These are phyloP conservation scores for Cacatua alba DNA, from an alignment of 2,113 vertebrate genomes.

Conservation along the genomic window DNA sequence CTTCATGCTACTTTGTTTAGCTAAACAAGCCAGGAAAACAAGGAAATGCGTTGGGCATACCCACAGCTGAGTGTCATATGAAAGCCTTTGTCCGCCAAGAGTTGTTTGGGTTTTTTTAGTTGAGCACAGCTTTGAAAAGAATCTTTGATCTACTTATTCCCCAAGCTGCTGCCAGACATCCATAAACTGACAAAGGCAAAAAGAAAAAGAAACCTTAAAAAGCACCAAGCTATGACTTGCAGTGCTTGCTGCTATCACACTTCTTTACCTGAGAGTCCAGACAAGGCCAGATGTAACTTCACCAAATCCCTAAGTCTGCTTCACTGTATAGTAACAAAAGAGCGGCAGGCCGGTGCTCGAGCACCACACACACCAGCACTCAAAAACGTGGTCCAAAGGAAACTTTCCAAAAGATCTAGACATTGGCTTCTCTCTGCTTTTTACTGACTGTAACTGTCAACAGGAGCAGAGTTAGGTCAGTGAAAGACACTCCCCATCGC, in stretches of 20 bases:
- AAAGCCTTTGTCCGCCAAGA: neutral
- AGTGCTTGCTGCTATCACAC: neutral
- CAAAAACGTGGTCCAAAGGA: neutral
- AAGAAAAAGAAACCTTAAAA: neutral
- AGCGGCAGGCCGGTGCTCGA: neutral
- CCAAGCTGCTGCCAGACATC: neutral
- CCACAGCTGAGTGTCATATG: neutral
- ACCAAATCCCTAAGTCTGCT: neutral
- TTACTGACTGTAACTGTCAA: neutral
- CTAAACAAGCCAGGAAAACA: neutral
- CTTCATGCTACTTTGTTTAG: neutral
- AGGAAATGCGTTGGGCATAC: neutral
- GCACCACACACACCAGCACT: neutral
- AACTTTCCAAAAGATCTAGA: neutral
- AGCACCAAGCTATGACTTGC: neutral
- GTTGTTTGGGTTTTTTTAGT: neutral
- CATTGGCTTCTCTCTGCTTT: neutral
- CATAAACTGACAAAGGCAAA: neutral
- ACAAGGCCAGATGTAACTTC: neutral
- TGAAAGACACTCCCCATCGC: neutral
- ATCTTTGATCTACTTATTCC: slow-evolving; percentile 15
- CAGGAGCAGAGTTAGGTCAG: neutral
- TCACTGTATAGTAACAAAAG: neutral
- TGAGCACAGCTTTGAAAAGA: neutral
- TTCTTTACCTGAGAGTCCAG: neutral